These are phyloP conservation scores for Coptodon rendalli DNA, from an alignment of 2,113 vertebrate genomes.

Conservation along the genomic window DNA sequence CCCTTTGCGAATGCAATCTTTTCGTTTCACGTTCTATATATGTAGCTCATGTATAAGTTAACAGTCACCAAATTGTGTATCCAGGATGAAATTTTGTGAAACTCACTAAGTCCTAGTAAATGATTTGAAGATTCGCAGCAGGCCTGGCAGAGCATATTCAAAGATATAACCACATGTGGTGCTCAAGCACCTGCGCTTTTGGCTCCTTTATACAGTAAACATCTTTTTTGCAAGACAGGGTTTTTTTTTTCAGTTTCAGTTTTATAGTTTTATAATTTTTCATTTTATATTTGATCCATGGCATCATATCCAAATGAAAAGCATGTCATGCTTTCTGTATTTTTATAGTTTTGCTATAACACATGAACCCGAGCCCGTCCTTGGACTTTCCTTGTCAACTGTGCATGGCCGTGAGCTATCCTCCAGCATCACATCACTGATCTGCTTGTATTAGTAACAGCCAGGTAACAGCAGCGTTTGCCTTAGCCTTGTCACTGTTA, in stretches of 20 bases:
- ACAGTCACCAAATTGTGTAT: background rate
- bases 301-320: background rate
- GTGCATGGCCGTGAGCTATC: background rate
- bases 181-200: background rate
- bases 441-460: background rate
- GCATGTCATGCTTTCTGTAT: background rate
- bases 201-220: background rate
- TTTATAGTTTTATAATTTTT: background rate
- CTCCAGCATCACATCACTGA: background rate
- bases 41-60: background rate
- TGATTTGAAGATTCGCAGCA: background rate
- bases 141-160: background rate
- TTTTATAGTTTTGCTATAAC: background rate
- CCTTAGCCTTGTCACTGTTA: background rate
- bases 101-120: background rate
- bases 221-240: background rate
- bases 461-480: background rate
- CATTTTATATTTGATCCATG: background rate
- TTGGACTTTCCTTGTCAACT: background rate
- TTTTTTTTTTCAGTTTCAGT: background rate
- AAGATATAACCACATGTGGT: background rate
- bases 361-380: background rate
- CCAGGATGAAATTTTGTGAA: background rate
- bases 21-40: background rate
- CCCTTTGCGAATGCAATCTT: background rate